Evolutionary conservation across 2,888 invertebrate genomes (phyloP), one percentile per base, ranked within the genome.

Genomic region (Parnassius smintheus): DNA sequence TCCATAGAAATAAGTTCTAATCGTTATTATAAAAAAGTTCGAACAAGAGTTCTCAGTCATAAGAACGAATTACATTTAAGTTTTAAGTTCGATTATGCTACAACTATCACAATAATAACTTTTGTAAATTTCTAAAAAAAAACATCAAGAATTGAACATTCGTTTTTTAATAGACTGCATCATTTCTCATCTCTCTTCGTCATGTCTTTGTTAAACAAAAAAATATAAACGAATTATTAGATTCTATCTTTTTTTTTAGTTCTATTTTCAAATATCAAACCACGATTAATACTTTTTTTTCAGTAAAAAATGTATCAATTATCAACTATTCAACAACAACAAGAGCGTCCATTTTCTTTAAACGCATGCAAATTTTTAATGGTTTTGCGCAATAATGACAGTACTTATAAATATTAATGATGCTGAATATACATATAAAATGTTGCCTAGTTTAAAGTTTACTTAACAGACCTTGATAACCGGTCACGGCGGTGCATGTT

Each of bases 401-500:
- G 18, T 18, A 18, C 18, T 54, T 35, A 59, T 59, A 49, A 59
- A 63, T 59, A 63, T 63, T 63, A 59, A 63, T 48, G 44, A 49
- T 41, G 22, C 9, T 48, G 56, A 41, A 49, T 57, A 11, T 7
- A 35, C 7, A 18, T 60, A 22, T 18, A 48, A 45, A 54, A 42
- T 42, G 11, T 57, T 48, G 35, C 25, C n/a, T 18, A 10, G 59
- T 59, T 56, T 11, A 51, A 18, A 18, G 59, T 59, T 59, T 59
- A 59, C 63, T 3, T 52, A 63, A 63, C 51, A 45, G 55, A 59
- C 63, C 59, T 59, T 63, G 63, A 56, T 13, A 63, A 59, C 55
- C 59, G 59, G 59, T 52, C 55, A 59, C 59, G 35, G 48, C 42
- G 61, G 9, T 51, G 51, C 9, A 56, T 22, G 25, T 12, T 35